A percentile compares a stretch with the other conserved stretches of the same genome.
Evolutionary conservation across 2,113 vertebrate species (phyloP).

Genomic region (Dascyllus trimaculatus): DNA sequence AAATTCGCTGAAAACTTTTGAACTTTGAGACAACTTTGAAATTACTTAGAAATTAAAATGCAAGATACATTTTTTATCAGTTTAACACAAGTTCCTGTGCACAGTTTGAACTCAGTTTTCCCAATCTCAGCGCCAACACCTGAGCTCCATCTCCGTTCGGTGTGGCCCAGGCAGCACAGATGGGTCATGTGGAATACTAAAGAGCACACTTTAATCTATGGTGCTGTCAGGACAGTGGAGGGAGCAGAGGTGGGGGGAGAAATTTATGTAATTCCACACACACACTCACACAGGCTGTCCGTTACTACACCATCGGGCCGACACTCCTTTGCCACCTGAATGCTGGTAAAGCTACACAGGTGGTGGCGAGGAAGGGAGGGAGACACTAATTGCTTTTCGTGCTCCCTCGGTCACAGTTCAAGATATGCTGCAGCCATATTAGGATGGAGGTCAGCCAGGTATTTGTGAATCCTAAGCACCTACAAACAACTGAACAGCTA

Average conservation of each 20-base stretch:
- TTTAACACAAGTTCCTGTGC: not conserved
- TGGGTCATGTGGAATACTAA: slow-evolving; percentile 60
- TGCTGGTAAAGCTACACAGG: slow-evolving; percentile 35
- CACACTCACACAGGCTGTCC: slow-evolving; percentile 23
- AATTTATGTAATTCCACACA: slow-evolving; percentile 43
- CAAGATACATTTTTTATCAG: not conserved
- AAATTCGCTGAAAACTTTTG: not conserved
- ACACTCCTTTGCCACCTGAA: slow-evolving; percentile 36
- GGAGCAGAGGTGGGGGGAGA: slow-evolving; percentile 9
- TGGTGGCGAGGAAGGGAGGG: slow-evolving; percentile 25
- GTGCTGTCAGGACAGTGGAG: slow-evolving; percentile 59
- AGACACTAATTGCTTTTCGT: slow-evolving; percentile 36
- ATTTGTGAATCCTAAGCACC: slow-evolving; percentile 3
- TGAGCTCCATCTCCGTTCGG: slow-evolving; percentile 26
- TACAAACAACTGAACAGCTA: no score
- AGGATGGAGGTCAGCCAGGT: slow-evolving; percentile 54
- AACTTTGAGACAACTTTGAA: not conserved
- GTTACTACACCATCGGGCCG: slow-evolving; percentile 30
- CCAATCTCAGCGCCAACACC: slow-evolving; percentile 23
- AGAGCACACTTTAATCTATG: slow-evolving; percentile 60
- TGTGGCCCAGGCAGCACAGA: slow-evolving; percentile 20
- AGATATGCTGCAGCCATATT: slow-evolving; percentile 42
- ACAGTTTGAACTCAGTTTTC: not conserved
- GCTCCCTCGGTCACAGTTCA: slow-evolving; percentile 53
- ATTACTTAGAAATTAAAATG: not conserved